These are phyloP conservation scores for Darwinula stevensoni DNA, from an alignment of 2,888 invertebrate species.

Conservation along the genomic window DNA sequence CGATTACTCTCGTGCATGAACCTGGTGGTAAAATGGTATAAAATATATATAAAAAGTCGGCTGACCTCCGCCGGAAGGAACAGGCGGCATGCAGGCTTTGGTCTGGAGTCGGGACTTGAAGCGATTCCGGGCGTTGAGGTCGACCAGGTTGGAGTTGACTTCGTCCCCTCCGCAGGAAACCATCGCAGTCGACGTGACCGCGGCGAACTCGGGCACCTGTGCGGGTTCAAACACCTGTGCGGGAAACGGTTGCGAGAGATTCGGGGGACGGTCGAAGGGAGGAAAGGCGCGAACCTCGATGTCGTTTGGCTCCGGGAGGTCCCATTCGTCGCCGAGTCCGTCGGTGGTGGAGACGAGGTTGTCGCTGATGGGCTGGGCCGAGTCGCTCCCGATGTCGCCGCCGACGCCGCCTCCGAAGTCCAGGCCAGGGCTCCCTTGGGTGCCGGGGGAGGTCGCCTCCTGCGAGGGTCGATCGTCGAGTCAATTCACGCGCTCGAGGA, in stretches of 20 bases:
- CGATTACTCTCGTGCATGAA: too few relatives aligned
- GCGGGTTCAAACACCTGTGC: too few relatives aligned
- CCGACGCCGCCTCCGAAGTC: conserved; percentile 6
- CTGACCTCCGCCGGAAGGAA: too few relatives aligned
- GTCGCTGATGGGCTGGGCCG: conserved; percentile 21
- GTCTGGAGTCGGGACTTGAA: conserved; percentile 27
- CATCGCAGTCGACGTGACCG: conserved; percentile 6
- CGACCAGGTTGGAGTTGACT: conserved; percentile 4
- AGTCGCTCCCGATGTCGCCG: conserved; percentile 6
- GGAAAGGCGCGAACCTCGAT: not conserved
- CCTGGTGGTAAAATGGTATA: too few relatives aligned
- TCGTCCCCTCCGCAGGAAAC: conserved; percentile 5
- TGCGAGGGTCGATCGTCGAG: too few relatives aligned
- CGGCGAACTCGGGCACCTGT: conserved; percentile 8
- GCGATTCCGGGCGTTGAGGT: conserved; percentile 20
- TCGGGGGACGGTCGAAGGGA: not conserved
- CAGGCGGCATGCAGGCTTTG: conserved; percentile 13
- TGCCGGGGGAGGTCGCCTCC: not conserved
- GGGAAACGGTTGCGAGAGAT: not conserved
- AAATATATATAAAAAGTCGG: too few relatives aligned
- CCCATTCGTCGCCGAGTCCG: too few relatives aligned
- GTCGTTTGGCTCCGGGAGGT: not conserved
- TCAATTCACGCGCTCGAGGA: too few relatives aligned
- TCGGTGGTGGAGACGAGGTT: conserved; percentile 17
- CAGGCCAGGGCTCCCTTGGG: conserved; percentile 3